Evolutionary conservation across 2,888 invertebrate species (phyloP), one percentile per base, ranked within the genome.

Genomic region (Synergus itoensis): DNA sequence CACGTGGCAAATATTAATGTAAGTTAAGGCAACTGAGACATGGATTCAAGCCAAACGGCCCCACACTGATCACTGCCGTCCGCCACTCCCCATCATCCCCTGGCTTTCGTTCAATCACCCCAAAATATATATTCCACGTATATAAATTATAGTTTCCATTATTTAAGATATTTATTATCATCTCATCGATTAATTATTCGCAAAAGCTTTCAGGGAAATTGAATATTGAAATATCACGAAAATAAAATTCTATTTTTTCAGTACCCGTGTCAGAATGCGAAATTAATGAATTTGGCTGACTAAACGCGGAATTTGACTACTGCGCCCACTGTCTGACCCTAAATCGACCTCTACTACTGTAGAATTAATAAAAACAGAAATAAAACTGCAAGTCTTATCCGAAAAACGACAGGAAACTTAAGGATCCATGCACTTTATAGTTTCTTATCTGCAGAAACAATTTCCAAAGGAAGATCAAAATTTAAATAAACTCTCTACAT

Each of bases 11-110:
- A 53, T 67, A 81, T 69, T 28, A 28, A 28, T 28, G 28, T 80
- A 84, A 83, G 82, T 79, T 82, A 79, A 82, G 77, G 83, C 80
- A 86, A 86, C 86, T 84, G 86, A 86, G 80, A 77, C 84, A 77
- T 81, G 86, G 83, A 82, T 62, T 76, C 14, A 78, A 67, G 85
- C 84, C 85, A 84, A 83, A 83, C 81, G 80, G 80, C 79, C 77
- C 79, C 79, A 67, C 75, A 41, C 79, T 80, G 80, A 80, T 76
- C 80, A 84, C 78, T 80, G 78, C 63, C 62, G 77, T 57, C 73
- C 62, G 21, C 64, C 14, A 11, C 36, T 36, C 67, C 41, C 11
- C 5, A 41, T 21, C n/a, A 43, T 43, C n/a, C 43, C 36, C 36
- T 4, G 36, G 36, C 36, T 36, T 4, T 36, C 11, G 16, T 45